These are phyloP conservation scores for Plectropomus leopardus DNA, from an alignment of 2,113 vertebrate species.

Conservation along the genomic window DNA sequence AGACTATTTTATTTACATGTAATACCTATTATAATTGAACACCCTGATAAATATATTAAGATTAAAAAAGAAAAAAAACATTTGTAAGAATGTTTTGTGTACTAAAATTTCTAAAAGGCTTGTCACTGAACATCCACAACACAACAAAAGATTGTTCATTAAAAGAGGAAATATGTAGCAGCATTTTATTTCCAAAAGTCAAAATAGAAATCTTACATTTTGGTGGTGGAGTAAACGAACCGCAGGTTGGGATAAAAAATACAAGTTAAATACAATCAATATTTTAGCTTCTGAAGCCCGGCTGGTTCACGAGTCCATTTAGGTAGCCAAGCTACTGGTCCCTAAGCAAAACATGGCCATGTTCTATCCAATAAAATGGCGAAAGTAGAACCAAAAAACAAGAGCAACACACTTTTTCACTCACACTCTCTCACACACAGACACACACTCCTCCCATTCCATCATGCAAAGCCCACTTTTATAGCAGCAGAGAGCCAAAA, in stretches of 20 bases:
- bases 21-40: too few species aligned
- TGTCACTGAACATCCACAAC: background rate
- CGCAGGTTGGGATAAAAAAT: conserved; percentile 41
- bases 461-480: conserved; percentile 86
- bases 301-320: conserved; percentile 68
- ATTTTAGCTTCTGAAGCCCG: conserved; percentile 81
- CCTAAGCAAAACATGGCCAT: conserved; percentile 56
- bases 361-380: conserved; percentile 54
- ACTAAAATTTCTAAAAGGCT: background rate
- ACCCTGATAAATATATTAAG: background rate
- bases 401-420: background rate
- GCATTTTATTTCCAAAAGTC: conserved; percentile 86
- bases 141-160: background rate
- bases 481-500: conserved; percentile 93
- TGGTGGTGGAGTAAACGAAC: conserved; percentile 76
- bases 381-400: conserved; percentile 32
- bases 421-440: conserved; percentile 13
- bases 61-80: background rate
- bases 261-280: conserved; percentile 82
- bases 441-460: conserved; percentile 17
- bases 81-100: background rate
- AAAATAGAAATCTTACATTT: conserved; percentile 73
- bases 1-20: too few species aligned
- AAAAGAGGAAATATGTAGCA: conserved; percentile 90
- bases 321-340: conserved; percentile 76